Base-by-base conservation (phyloP, 2,797 vertebrate species). In the Bovichtus diacanthus region DNA sequence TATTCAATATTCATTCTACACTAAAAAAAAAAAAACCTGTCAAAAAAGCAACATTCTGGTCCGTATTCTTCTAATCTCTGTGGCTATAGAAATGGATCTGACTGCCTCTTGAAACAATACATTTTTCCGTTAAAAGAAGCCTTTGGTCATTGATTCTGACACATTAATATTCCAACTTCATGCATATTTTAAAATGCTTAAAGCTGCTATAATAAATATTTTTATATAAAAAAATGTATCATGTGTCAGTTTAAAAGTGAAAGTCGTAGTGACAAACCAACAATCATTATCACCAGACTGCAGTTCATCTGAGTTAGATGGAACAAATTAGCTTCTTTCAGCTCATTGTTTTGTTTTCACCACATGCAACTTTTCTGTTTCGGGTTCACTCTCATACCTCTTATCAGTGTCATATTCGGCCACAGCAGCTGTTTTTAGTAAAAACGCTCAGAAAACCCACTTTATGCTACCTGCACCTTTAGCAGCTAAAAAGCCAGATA, bases 261-360 rank as follows among this genome's bases (percentile, higher is more conserved):
- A 2, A n/a, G 12, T 21, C 0, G 1, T 29, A 5, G 1, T 4
- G n/a, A 36, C 12, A 8, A 47, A 34, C 0, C 11, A 25, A 21
- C 4, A 1, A 34, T 8, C 10, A 47, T 36, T 5, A 27, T 25
- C 6, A 7, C 9, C 47, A 25, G 9, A 39, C 38, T 18, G 25
- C 25, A 16, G 18, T 15, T 23, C 10, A 39, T 16, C 23, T 18
- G 55, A 38, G 34, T 11, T 21, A 9, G 12, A 4, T 13, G 6
- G 29, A 31, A 3, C 5, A 4, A 9, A 38, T 23, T 39, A 58
- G 12, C 1, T 4, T 39, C 15, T 25, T 59, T 23, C n/a, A n/a
- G n/a, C n/a, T n/a, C n/a, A n/a, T n/a, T n/a, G n/a, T n/a, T n/a
- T n/a, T n/a, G n/a, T n/a, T n/a, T n/a, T n/a, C n/a, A n/a, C n/a